Base-by-base conservation (phyloP, 2,888 invertebrate species). In the Brachynemurus nebulosus region DNA sequence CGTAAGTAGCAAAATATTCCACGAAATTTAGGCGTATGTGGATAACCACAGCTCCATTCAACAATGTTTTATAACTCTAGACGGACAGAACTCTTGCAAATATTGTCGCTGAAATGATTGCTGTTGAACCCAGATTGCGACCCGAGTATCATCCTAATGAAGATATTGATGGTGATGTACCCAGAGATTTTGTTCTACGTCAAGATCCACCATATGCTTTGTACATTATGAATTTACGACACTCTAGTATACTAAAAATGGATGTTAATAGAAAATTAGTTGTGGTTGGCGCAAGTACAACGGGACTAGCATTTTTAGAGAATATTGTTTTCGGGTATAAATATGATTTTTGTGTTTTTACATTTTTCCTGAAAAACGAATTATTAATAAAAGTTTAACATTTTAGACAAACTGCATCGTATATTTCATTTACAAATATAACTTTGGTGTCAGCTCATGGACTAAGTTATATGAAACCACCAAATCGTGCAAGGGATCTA, bases 361-460 rank as follows among this genome's bases (percentile, higher is more conserved):
- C 4, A 8, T 12, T 11, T 34, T 34, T 34, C 16, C 35, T 12
- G 16, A 36, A 2, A n/a, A n/a, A n/a, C n/a, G n/a, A n/a, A n/a
- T n/a, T n/a, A n/a, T n/a, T n/a, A n/a, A n/a, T n/a, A n/a, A n/a
- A n/a, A n/a, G n/a, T 17, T 12, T 36, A 25, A 36, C 4, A 6
- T 60, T 59, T 5, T 51, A 72, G 71, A 1, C 64, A 66, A 11
- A 57, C 64, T 2, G 61, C 66, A 0, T 55, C 63, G 17, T 67
- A 76, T 55, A 57, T 76, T 25, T 70, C 70, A 1, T 84, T 81
- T 59, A 75, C 75, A 44, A 83, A 84, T 56, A 57, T 86, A 14
- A 80, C 78, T 0, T 58, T 86, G 37, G 69, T 86, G 2, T 78
- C 80, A 0, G 72, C 74, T 2, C 71, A 78, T 53, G 82, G 83